Evolutionary conservation across 2,797 vertebrate genomes (phyloP).

Genomic region (Agapornis canus): DNA sequence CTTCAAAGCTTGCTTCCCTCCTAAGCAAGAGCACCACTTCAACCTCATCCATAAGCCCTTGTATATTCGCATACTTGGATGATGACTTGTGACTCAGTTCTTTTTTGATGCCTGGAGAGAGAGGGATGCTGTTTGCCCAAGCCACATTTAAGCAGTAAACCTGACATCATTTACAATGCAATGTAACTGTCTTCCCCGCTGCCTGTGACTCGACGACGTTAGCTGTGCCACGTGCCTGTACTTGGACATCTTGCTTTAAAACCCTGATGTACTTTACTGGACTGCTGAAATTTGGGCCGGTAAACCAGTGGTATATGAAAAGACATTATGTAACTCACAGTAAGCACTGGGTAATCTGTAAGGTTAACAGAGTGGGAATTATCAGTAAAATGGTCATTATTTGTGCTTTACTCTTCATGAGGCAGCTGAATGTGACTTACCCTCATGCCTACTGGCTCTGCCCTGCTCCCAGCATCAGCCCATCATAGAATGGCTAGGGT

Average conservation of each 20-base stretch:
- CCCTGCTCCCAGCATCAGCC: not conserved
- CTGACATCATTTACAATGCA: not conserved
- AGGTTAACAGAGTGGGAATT: not conserved
- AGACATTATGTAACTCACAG: not conserved
- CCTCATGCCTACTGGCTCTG: not conserved
- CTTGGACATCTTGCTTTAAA: not conserved
- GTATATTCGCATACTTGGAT: not conserved
- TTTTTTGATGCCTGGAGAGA: not conserved
- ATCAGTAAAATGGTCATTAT: not conserved
- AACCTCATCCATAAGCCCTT: not conserved
- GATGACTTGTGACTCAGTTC: not conserved
- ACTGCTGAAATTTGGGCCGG: not conserved
- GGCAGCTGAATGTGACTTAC: not conserved
- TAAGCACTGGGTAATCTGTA: not conserved
- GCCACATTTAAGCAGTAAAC: not conserved
- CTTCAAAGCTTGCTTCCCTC: not conserved
- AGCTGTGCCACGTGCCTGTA: fast-evolving
- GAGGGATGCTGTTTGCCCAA: not conserved
- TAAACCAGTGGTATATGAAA: not conserved
- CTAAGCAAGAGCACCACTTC: not conserved
- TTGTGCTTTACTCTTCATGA: not conserved
- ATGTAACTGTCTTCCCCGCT: fast-evolving
- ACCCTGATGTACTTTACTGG: not conserved
- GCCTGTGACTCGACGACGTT: not conserved
- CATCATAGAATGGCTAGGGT: not conserved